phyloP scores from a whole-genome alignment of 2,797 vertebrate species.

The Muraenolepis orangiensis region DNA sequence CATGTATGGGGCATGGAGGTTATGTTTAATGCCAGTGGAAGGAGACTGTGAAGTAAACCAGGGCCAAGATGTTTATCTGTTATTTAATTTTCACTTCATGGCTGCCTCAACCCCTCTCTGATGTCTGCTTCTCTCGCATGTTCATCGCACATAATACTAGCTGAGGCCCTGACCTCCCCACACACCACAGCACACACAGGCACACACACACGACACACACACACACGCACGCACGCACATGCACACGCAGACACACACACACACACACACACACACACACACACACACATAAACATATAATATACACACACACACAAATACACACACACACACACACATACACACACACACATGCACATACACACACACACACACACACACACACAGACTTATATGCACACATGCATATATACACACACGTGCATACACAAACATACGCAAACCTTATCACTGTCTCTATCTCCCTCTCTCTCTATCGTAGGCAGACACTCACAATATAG shows the following conservation, averaged over 20 bases:
- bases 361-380: background rate
- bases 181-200: too few relatives aligned
- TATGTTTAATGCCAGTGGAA: background rate
- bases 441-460: too few relatives aligned
- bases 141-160: background rate
- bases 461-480: too few relatives aligned
- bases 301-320: constrained; percentile 30
- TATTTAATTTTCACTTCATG: background rate
- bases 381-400: background rate
- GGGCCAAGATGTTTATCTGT: background rate
- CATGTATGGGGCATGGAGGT: background rate
- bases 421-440: too few relatives aligned
- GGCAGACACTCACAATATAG: too few relatives aligned
- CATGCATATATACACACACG: background rate
- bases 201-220: constrained; percentile 12
- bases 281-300: too few relatives aligned
- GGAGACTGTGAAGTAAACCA: background rate
- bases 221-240: too few relatives aligned
- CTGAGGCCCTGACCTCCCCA: background rate
- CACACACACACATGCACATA: background rate
- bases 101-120: background rate
- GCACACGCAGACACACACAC: background rate
- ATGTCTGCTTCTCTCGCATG: background rate
- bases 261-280: constrained; percentile 30
- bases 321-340: constrained; percentile 23